These are phyloP conservation scores for Acanthis flammea DNA, from an alignment of 2,797 vertebrate species.

Conservation along the genomic window DNA sequence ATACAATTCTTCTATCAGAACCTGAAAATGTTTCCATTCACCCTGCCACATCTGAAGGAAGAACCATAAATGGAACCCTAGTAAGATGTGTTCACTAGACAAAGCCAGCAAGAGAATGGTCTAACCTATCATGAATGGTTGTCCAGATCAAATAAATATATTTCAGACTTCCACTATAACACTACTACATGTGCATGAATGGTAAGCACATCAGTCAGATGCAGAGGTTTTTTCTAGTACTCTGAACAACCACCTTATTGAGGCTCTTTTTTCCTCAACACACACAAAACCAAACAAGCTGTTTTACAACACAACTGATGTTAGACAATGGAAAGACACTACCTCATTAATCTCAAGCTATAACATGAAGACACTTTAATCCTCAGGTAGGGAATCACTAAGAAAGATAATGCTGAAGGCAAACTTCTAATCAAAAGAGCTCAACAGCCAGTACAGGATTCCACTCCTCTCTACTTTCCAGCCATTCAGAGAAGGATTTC, in stretches of 20 bases:
- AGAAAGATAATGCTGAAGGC: background rate
- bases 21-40: background rate
- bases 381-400: background rate
- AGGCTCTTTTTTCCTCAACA: background rate
- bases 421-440: background rate
- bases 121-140: background rate
- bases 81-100: background rate
- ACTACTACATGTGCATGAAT: background rate
- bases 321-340: background rate
- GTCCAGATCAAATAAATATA: background rate
- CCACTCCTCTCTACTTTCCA: background rate
- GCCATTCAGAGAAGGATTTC: background rate
- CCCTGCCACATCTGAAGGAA: background rate
- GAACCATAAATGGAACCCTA: background rate
- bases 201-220: background rate
- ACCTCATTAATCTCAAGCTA: background rate
- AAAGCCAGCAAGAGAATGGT: background rate
- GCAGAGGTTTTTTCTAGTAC: fast-evolving
- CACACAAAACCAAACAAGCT: background rate
- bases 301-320: background rate
- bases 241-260: background rate
- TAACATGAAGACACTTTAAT: background rate
- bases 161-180: background rate
- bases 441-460: background rate
- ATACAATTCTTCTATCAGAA: background rate